Percentiles rank a stretch among this genome's conserved stretches.
Evolutionary conservation across 1,140 invertebrate genomes (phyloP).

Genomic region (Trichogramma pretiosum): DNA sequence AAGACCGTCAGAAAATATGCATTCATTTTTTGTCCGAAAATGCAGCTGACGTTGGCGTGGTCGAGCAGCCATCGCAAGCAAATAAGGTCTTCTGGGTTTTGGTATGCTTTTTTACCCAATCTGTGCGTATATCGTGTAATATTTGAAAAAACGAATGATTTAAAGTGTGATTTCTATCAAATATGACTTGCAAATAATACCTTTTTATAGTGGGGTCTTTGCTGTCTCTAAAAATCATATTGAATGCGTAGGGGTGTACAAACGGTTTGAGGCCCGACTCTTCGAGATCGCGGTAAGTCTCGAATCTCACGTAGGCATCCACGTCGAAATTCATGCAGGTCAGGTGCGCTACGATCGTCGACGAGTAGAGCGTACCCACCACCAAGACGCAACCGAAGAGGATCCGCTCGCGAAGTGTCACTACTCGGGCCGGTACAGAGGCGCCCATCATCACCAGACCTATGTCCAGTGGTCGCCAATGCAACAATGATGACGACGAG

Average conservation of each 20-base stretch:
- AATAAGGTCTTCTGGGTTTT: neutral
- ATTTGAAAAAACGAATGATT: too few species aligned
- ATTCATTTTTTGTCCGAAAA: neutral
- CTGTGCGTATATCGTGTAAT: too few species aligned
- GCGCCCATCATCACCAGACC: neutral
- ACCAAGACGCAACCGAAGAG: neutral
- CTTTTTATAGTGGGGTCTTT: neutral
- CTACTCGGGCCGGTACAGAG: neutral
- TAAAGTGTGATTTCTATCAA: too few species aligned
- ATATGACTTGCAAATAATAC: too few species aligned
- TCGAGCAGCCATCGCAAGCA: neutral
- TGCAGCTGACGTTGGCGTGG: neutral
- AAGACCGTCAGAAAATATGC: neutral
- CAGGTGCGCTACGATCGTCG: neutral
- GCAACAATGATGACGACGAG: too few species aligned
- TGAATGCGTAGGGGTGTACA: slow-evolving; percentile 8
- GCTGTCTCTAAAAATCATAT: neutral
- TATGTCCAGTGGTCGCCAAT: neutral
- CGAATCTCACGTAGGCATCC: neutral
- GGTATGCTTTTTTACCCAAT: neutral
- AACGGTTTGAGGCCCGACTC: slow-evolving; percentile 1
- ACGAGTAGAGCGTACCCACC: slow-evolving; percentile 1
- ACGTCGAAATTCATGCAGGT: neutral
- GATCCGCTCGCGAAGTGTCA: neutral
- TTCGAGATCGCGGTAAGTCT: neutral